Evolutionary conservation across 1,140 invertebrate species (phyloP), one percentile per base, ranked within the genome.

Genomic region (Brachionus rotundiformis): DNA sequence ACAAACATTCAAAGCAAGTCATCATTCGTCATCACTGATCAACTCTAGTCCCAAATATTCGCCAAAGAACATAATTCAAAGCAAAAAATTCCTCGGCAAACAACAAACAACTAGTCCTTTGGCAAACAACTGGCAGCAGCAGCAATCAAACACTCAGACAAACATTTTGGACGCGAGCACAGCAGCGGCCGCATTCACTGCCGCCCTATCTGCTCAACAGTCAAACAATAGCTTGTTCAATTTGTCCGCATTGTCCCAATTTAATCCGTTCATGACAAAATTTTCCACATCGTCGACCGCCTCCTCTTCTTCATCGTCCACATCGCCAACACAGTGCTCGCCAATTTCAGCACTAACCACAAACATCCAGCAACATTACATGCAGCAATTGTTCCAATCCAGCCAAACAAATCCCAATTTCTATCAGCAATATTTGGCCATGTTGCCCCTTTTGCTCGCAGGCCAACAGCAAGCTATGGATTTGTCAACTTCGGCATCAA

Each of bases 21-120:
- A 39, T 63, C 23, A 39, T 59, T 27, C 39, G 11, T 44, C 23
- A 23, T 23, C 68, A 19, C 11, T 44, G 8, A 36, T 71, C 33
- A 71, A 71, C 33, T 73, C 68, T 73, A 73, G 68, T 73, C 68
- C 68, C 0, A 73, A 73, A 47, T 44, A 44, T 44, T 1, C 29
- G 11, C 11, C 29, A 68, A 41, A 44, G 44, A 41, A 47, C 3
- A 8, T 44, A 10, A 44, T 25, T 73, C 33, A 73, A 25, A 73
- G 44, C 27, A 73, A 73, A 25, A 68, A 68, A 36, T n/a, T 68
- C 1, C 31, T 68, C 6, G 33, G 33, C 33, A 68, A 68, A 19
- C 29, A 68, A 19, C 29, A 33, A 44, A 25, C 41, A 44, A 44
- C 36, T 73, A 73, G 68, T 73, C 68, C 36, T 44, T 44, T 73